Evolutionary conservation across 1,140 invertebrate genomes (phyloP).

Genomic region (Palaemon carinicauda): DNA sequence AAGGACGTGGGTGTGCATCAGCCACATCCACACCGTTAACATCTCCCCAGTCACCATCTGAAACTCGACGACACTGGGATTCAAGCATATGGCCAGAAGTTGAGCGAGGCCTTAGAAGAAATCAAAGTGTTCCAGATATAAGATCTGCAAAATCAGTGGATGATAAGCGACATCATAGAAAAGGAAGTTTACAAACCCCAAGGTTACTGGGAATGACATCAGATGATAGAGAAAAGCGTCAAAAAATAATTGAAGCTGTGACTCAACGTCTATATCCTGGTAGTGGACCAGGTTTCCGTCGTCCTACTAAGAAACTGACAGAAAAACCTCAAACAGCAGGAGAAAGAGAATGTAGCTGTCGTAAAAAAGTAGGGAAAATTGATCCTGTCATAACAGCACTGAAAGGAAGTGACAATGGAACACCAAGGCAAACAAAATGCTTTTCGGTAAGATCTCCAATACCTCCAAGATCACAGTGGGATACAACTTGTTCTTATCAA

Average conservation of each 20-base stretch:
- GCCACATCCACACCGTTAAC: conserved; percentile 11
- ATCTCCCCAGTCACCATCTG: conserved; percentile 51
- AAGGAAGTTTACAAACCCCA: background rate
- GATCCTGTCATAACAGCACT: background rate
- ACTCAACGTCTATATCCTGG: conserved; percentile 46
- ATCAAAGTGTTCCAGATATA: conserved; percentile 54
- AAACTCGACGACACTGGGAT: conserved; percentile 55
- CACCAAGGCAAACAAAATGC: background rate
- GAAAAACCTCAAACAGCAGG: background rate
- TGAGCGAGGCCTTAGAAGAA: conserved; percentile 49
- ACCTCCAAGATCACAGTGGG: no score
- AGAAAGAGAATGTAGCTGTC: conserved; percentile 31
- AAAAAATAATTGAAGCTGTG: conserved; percentile 48
- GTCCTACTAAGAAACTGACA: background rate
- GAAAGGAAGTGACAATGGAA: background rate
- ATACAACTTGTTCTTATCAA: background rate
- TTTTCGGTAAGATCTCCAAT: no score
- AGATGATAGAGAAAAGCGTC: conserved; percentile 33
- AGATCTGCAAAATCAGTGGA: background rate
- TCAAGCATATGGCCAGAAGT: conserved; percentile 58
- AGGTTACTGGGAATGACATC: background rate
- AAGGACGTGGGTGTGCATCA: background rate
- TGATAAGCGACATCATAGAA: background rate
- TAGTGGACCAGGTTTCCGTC: conserved; percentile 15
- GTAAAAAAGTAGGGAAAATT: background rate